Evolutionary conservation across 2,113 vertebrate species (phyloP), one percentile per base, ranked within the genome.

Genomic region (Vulpes lagopus): DNA sequence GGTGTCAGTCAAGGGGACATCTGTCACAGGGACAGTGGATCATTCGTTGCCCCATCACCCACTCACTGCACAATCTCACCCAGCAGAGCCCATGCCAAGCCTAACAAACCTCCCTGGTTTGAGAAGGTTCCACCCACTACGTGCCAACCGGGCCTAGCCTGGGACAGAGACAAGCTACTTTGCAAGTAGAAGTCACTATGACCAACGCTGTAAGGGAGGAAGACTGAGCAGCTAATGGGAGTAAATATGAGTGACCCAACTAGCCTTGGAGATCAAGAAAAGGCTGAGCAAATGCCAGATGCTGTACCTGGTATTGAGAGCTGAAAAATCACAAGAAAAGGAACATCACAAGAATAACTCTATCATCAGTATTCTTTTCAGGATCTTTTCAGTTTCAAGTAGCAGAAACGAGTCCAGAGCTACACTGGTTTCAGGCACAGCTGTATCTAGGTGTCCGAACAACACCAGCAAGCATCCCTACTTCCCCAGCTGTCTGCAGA

Each of bases 1-100:
- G 55, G 23, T 59, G n/a, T 32, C 11, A 1, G n/a, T 32, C 11
- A 1, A n/a, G 5, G 76, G 38, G n/a, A 55, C 4, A 19, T 0
- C 8, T 22, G 19, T 82, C 38, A 17, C 0, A 57, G 27, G 17
- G 15, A 16, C 35, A 17, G 35, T 7, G 19, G 12, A 1, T 25
- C 27, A 15, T 15, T 7, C 25, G 5, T 15, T 43, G 4, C 4
- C 32, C 20, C 23, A 4, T n/a, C 16, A 71, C 79, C n/a, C 15
- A 73, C 51, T 23, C 73, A 43, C 64, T 3, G 30, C 73, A 86
- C 55, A 73, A 0, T 38, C 22, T 53, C 30, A 78, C 76, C 14
- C 22, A 35, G 67, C 12, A 79, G 71, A 65, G 35, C n/a, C 53
- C 14, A 35, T 15, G 17, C 17, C 4, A 43, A 19, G 9, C 19